Evolutionary conservation across 1,140 invertebrate genomes (phyloP).

Genomic region (Hylaeus volcanicus): DNA sequence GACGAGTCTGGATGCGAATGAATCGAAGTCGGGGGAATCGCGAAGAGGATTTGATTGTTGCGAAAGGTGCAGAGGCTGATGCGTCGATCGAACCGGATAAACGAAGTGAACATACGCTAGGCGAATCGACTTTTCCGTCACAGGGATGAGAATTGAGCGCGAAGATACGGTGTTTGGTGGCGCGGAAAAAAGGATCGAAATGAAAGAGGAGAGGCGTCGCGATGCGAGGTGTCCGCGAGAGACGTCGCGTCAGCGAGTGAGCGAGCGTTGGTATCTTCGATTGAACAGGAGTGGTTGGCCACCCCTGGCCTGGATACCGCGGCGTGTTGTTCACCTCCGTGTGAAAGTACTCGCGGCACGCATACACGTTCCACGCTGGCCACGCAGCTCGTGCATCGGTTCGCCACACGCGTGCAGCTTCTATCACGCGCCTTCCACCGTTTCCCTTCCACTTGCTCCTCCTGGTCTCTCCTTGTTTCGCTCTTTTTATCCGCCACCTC

Average conservation of each 20-base stretch:
- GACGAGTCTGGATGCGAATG: too few relatives aligned
- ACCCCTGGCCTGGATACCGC: slow-evolving; percentile 77
- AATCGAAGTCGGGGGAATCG: too few relatives aligned
- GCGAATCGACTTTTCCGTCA: too few relatives aligned
- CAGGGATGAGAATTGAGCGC: too few relatives aligned
- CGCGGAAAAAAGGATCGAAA: too few relatives aligned
- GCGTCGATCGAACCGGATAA: too few relatives aligned
- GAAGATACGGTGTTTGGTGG: neutral
- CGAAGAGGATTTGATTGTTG: too few relatives aligned
- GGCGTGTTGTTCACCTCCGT: slow-evolving; percentile 75
- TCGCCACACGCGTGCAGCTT: slow-evolving; percentile 37
- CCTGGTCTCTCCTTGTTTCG: neutral
- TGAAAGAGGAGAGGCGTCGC: slow-evolving; percentile 5
- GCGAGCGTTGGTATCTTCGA: slow-evolving; percentile 36
- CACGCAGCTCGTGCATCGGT: slow-evolving; percentile 26
- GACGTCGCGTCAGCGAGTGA: slow-evolving; percentile 28
- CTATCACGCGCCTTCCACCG: neutral
- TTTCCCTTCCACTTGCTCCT: neutral
- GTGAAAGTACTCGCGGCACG: slow-evolving; percentile 72
- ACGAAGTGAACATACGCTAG: too few relatives aligned
- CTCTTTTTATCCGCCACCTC: slow-evolving; percentile 6
- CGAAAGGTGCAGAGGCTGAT: too few relatives aligned
- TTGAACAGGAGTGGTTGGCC: slow-evolving; percentile 63
- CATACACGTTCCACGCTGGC: slow-evolving; percentile 6
- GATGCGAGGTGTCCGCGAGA: slow-evolving; percentile 21